phyloP scores from a whole-genome alignment of 1,140 invertebrate genomes.

The Gryon sp. region DNA sequence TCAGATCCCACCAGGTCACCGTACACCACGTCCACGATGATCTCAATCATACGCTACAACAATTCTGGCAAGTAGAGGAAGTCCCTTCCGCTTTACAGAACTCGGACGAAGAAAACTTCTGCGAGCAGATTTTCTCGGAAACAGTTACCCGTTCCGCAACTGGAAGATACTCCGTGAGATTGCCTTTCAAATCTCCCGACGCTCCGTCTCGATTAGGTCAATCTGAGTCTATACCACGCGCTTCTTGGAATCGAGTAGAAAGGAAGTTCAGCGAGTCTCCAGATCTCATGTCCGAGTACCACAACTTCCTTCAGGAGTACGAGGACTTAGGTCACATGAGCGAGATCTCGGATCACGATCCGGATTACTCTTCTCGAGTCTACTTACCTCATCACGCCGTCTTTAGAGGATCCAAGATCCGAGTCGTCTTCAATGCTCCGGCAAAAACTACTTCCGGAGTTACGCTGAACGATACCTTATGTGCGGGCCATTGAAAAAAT shows the following conservation, averaged over 20 bases:
- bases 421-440: constrained; percentile 1
- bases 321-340: not conserved
- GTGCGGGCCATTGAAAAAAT: not conserved
- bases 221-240: not conserved
- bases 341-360: not conserved
- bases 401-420: not conserved
- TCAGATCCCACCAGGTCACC: too few relatives aligned
- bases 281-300: not conserved
- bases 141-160: not conserved
- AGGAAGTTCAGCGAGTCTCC: not conserved
- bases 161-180: not conserved
- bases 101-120: not conserved
- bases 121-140: not conserved
- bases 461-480: not conserved
- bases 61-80: not conserved
- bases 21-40: too few relatives aligned
- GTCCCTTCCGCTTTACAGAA: not conserved
- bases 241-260: not conserved
- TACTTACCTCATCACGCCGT: constrained; percentile 1
- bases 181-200: not conserved
- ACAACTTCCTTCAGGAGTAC: not conserved
- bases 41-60: too few relatives aligned
- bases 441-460: not conserved
- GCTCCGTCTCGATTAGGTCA: not conserved
- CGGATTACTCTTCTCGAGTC: too few relatives aligned